Base-by-base conservation (phyloP, 2,797 vertebrate species). In the Cichlasoma orientale region DNA sequence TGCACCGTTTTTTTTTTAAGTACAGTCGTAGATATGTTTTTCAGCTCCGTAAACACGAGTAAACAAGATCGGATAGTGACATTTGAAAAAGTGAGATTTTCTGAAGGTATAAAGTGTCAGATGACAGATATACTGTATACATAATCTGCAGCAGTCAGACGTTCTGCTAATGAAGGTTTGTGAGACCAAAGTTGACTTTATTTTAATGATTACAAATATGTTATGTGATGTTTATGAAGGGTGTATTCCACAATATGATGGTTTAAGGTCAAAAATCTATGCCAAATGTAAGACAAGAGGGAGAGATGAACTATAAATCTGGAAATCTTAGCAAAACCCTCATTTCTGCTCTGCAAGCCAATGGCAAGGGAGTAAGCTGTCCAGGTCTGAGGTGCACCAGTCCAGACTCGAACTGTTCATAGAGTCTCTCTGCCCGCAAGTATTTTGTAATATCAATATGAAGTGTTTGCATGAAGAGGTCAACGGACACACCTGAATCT, bases 21-120 rank as follows among this genome's bases (percentile, higher is more conserved):
- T 79, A 79, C 72, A 82, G 82, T 56, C 44, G 63, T 77, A 83
- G 82, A 90, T 85, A 83, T 85, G 87, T 89, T 82, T 85, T 79
- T 50, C 53, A 86, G 33, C 23, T 79, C 33, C 10, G 63, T 83
- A 79, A 85, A 90, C 74, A 59, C 25, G 1, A 82, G 79, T 74
- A 63, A 85, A 86, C 44, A 57, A 73, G 70, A 77, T 80, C 36
- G 14, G 79, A 79, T 53, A 23, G 63, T 74, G 69, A 77, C 53
- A 38, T 80, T 58, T 66, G 81, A 85, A 70, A 82, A 80, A 74
- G 69, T 73, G 75, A 77, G 53, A 50, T 25, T 68, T 74, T 78
- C 63, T 82, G 59, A 83, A 41, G 56, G 74, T 90, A 89, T 82
- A 81, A 88, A 87, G 59, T 78, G 79, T 82, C 79, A 83, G 21